Evolutionary conservation across 2,113 vertebrate species (phyloP).

Genomic region (Hemichromis elongatus): DNA sequence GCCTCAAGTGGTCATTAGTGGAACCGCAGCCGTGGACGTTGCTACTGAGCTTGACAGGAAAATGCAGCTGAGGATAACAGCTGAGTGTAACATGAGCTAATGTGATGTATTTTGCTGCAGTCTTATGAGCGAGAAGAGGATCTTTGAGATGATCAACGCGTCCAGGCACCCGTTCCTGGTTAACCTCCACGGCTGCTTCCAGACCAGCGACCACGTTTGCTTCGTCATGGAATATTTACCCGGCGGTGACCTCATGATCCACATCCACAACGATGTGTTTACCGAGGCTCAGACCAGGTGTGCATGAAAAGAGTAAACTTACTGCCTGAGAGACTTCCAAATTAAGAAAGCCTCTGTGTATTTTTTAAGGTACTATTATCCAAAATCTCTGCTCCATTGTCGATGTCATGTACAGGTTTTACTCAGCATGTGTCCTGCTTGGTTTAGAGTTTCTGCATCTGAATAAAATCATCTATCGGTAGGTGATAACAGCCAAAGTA

Average conservation of each 20-base stretch:
- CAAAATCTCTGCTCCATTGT: rapidly evolving
- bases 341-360: not conserved
- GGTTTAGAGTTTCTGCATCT: slow-evolving; percentile 92
- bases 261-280: slow-evolving; percentile 88
- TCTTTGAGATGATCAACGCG: slow-evolving; percentile 88
- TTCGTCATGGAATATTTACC: slow-evolving; percentile 94
- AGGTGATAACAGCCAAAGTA: not conserved
- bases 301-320: rapidly evolving
- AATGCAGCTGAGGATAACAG: not conserved
- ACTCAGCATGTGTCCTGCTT: slow-evolving; percentile 88
- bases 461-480: slow-evolving; percentile 96
- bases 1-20: not conserved
- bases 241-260: slow-evolving; percentile 96
- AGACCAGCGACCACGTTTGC: slow-evolving; percentile 88
- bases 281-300: slow-evolving; percentile 81
- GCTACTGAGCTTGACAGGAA: not conserved
- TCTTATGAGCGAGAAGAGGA: slow-evolving; percentile 93
- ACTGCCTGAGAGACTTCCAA: not conserved
- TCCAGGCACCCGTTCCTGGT: slow-evolving; percentile 91
- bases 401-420: slow-evolving; percentile 78
- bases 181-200: slow-evolving; percentile 91
- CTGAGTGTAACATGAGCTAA: not conserved
- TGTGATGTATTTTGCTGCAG: slow-evolving; percentile 51
- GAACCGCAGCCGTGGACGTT: not conserved
- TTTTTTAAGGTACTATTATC: not conserved